Evolutionary conservation across 2,113 vertebrate species (phyloP).

Genomic region (Numenius arquata): DNA sequence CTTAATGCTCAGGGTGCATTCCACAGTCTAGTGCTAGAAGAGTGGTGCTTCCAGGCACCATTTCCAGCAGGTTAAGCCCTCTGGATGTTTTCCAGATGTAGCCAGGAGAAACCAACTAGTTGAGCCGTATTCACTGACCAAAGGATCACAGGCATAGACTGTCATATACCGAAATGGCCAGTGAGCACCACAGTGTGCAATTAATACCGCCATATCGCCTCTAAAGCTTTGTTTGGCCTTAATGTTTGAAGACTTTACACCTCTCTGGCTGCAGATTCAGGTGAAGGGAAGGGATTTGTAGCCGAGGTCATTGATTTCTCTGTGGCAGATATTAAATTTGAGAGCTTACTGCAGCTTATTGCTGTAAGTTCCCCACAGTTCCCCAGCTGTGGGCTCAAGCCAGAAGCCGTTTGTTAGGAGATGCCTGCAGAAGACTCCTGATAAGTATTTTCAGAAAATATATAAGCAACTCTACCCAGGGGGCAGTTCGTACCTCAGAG

Average conservation of each 20-base stretch:
- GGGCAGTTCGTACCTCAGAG: not conserved
- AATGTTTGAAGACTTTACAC: not conserved
- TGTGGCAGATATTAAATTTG: not conserved
- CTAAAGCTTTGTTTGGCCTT: not conserved
- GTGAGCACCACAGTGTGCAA: fast-evolving
- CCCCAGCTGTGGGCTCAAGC: not conserved
- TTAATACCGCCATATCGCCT: not conserved
- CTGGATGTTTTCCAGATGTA: not conserved
- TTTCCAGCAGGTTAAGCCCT: not conserved
- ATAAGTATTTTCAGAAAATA: not conserved
- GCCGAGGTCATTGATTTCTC: not conserved
- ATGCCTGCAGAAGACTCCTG: not conserved
- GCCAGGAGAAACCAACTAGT: not conserved
- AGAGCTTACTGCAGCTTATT: not conserved
- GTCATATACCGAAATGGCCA: not conserved
- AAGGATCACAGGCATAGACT: not conserved
- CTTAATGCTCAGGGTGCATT: not conserved
- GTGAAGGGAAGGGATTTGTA: not conserved
- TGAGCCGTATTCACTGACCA: not conserved
- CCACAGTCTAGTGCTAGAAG: not conserved
- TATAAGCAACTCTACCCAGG: not conserved
- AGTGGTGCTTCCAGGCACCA: not conserved
- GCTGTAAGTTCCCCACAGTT: not conserved
- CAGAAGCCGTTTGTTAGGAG: not conserved
- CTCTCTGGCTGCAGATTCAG: not conserved